A percentile compares a stretch with the other conserved stretches of the same genome.
Conservation (phyloP, 2,888 invertebrate genomes). For the Stenurella melanura region DNA sequence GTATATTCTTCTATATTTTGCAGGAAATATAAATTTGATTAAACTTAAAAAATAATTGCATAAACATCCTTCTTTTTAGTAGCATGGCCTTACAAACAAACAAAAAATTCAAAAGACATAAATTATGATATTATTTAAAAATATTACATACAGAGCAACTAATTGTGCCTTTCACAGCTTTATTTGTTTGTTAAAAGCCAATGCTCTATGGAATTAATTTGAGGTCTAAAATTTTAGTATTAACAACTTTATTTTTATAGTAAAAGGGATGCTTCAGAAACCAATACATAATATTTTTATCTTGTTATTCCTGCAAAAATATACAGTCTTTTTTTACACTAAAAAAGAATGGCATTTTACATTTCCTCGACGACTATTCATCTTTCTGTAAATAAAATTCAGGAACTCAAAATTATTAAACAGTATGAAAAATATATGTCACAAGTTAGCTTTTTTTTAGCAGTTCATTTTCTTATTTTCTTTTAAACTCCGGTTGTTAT, state of each 20-base stretch:
- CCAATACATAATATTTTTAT: not conserved
- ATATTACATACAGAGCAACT: slow-evolving; percentile 1
- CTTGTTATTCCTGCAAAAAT: not conserved
- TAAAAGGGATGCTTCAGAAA: not conserved
- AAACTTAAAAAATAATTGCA: slow-evolving; percentile 4
- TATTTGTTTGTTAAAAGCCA: slow-evolving; percentile 3
- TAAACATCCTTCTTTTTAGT: not conserved
- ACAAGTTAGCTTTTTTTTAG: too few species aligned
- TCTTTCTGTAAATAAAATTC: too few species aligned
- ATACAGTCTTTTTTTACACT: not conserved
- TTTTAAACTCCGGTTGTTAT: too few species aligned
- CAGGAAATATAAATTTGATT: not conserved
- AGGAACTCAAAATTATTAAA: too few species aligned
- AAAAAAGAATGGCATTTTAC: too few species aligned
- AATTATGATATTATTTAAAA: not conserved
- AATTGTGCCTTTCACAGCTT: not conserved
- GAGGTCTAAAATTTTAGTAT: not conserved
- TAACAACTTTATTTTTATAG: not conserved
- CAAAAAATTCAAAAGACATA: not conserved
- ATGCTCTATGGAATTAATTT: not conserved
- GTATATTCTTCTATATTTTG: slow-evolving; percentile 1
- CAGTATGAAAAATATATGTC: too few species aligned
- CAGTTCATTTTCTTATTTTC: too few species aligned
- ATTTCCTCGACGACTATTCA: too few species aligned
- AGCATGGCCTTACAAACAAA: slow-evolving; percentile 1